phyloP scores from a whole-genome alignment of 2,113 vertebrate genomes.

The Pterocles orientalis region DNA sequence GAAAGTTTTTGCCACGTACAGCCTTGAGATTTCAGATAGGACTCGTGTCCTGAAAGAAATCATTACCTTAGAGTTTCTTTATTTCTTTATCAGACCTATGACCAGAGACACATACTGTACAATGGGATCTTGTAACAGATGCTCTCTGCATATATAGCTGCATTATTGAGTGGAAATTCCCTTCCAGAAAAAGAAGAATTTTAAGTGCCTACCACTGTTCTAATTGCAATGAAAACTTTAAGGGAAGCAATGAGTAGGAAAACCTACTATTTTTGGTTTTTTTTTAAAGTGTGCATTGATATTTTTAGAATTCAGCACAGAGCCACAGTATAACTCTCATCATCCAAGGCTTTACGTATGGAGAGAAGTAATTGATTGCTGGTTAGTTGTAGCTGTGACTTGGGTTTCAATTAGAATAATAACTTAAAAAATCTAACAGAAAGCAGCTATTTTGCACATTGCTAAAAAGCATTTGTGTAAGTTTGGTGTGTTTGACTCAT shows the following conservation, averaged over 20 bases:
- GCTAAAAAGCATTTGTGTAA: constrained; percentile 57
- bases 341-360: background rate
- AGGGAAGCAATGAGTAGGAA: background rate
- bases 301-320: constrained; percentile 14
- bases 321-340: background rate
- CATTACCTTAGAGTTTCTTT: background rate
- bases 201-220: background rate
- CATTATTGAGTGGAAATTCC: background rate
- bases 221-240: background rate
- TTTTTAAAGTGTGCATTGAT: background rate
- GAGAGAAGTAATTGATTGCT: constrained; percentile 55
- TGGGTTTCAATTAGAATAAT: constrained; percentile 54
- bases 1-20: background rate
- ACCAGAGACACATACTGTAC: background rate
- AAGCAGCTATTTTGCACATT: constrained; percentile 58
- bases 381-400: constrained; percentile 51
- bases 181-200: background rate
- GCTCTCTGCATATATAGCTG: background rate
- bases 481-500: constrained; percentile 69
- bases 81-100: background rate
- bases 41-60: background rate
- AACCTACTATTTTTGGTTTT: background rate
- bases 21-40: background rate
- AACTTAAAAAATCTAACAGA: constrained; percentile 6
- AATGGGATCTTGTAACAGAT: background rate